These are phyloP conservation scores for Palythoa grandiflora DNA, from an alignment of 92 coral and sea anemone genomes.

Conservation along the genomic window DNA sequence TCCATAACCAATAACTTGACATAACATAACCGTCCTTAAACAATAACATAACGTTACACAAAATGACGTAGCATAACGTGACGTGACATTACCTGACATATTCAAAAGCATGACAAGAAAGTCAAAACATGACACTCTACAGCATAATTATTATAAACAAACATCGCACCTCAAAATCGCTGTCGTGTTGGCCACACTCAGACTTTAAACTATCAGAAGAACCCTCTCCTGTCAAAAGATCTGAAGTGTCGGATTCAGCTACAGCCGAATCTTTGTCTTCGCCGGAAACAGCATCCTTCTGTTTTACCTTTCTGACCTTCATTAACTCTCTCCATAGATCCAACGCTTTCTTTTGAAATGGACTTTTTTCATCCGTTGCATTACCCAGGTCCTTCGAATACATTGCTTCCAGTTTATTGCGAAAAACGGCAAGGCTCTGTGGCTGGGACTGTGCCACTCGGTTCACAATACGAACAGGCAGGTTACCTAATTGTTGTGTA, in stretches of 20 bases:
- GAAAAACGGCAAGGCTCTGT: conserved; percentile 79
- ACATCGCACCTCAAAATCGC: conserved; percentile 32
- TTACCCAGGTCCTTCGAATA: conserved; percentile 74
- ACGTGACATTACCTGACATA: neutral
- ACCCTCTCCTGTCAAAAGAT: neutral
- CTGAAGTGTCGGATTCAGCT: conserved; percentile 13
- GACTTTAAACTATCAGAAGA: neutral
- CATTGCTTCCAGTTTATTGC: conserved; percentile 75
- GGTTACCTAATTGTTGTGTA: conserved; percentile 65
- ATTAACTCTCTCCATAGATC: conserved; percentile 72
- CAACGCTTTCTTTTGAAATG: conserved; percentile 61
- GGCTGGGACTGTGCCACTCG: conserved; percentile 94
- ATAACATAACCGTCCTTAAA: too few species aligned
- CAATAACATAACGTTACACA: neutral
- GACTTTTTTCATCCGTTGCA: conserved; percentile 56
- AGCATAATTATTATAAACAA: too few species aligned
- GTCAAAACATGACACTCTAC: too few species aligned
- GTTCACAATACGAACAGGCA: conserved; percentile 89
- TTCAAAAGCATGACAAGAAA: neutral
- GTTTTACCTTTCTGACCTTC: conserved; percentile 61
- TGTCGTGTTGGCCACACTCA: conserved; percentile 12
- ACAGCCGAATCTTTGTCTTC: conserved; percentile 41
- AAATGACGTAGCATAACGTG: neutral
- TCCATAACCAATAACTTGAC: neutral
- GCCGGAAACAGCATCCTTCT: neutral